A percentile compares a stretch with the other conserved stretches of the same genome.
phyloP scores from a whole-genome alignment of 2,797 vertebrate species.

The Cirrhinus molitorella region DNA sequence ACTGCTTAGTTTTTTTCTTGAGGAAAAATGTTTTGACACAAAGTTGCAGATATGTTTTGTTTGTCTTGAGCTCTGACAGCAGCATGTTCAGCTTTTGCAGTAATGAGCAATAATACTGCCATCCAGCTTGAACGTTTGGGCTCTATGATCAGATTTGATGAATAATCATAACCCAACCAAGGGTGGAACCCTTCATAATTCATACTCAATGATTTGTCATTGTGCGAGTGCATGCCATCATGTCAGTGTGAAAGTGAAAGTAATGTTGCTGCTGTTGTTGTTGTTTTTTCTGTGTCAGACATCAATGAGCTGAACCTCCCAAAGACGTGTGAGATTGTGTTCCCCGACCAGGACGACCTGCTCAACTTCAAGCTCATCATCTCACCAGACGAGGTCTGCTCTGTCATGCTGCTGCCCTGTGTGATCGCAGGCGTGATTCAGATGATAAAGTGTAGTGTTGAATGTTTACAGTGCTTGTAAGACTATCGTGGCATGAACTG shows the following conservation, averaged over 20 bases:
- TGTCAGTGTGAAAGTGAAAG: not conserved
- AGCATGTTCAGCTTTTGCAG: too few species aligned
- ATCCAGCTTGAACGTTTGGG: not conserved
- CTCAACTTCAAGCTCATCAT: conserved; percentile 97
- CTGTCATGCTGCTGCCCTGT: conserved; percentile 40
- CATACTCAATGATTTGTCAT: not conserved
- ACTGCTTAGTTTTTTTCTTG: too few species aligned
- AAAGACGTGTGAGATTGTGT: conserved; percentile 95
- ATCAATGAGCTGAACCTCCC: conserved; percentile 96
- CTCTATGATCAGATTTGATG: not conserved
- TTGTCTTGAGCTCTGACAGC: too few species aligned
- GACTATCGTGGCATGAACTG: too few species aligned
- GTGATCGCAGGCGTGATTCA: too few species aligned
- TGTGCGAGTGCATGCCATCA: not conserved
- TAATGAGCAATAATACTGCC: too few species aligned
- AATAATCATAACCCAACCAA: not conserved
- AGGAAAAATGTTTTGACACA: too few species aligned
- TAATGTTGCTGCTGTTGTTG: conserved; percentile 12
- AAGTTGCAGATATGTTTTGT: too few species aligned
- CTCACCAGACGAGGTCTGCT: conserved; percentile 91
- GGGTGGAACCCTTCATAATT: not conserved
- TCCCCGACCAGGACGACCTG: conserved; percentile 93
- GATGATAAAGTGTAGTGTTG: too few species aligned
- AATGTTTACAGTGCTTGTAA: too few species aligned
- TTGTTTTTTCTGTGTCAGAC: conserved; percentile 79